Base-by-base conservation (phyloP, 2,113 vertebrate genomes). In the Tyto alba region DNA sequence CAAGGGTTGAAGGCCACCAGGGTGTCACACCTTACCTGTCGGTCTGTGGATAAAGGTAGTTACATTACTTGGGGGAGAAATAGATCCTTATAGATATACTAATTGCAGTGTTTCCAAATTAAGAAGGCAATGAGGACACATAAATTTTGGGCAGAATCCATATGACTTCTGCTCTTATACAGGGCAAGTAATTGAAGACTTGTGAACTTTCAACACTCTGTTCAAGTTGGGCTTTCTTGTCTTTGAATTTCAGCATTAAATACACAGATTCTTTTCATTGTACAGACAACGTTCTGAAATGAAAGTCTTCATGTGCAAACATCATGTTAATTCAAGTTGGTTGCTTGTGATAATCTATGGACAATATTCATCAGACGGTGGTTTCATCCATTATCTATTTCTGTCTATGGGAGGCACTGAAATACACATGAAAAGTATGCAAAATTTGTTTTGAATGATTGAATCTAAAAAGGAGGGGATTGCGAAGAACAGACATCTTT, bases 391-490 rank as follows among this genome's bases (percentile, higher is more conserved):
- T 88, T 95, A 90, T 91, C 82, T 96, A 88, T 93, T 96, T 93
- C 75, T 78, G 72, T 90, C 82, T 93, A 36, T 48, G 59, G 55
- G 41, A 96, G 59, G 59, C 78, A 90, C 85, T 86, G 90, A 95
- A 95, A 95, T 63, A 84, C 88, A 91, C 84, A 91, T 88, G 88
- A 93, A 93, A 95, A 90, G 67, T 63, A 96, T 92, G 88, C 56
- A 94, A 95, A 96, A 95, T 85, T 95, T 95, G 85, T 88, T 96
- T 94, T 94, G 85, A 95, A 91, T 93, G 63, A 94, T 69, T 95
- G 75, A 93, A 52, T 95, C 55, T 88, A 66, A 89, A 89, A 91
- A 59, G 45, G 48, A 50, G 27, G 18, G n/a, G 16, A 90, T 69
- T 85, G 75, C 67, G 95, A 85, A 88, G 85, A 95, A 83, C 74